Evolutionary conservation across 2,797 vertebrate genomes (phyloP), one percentile per base, ranked within the genome.

Genomic region (Enteromius trimaculatus): DNA sequence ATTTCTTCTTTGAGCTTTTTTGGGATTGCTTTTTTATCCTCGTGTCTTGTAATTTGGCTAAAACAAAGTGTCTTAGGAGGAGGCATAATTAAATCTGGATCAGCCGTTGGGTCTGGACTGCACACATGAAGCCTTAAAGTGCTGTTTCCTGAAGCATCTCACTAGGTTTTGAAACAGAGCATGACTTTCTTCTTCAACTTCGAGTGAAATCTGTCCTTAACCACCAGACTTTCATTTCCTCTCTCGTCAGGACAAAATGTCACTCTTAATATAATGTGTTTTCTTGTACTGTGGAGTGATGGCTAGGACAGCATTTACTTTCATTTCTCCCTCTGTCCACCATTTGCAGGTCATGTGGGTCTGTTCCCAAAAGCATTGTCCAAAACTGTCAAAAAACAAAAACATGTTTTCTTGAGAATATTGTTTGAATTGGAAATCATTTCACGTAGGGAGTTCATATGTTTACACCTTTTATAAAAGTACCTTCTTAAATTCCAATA

Each of bases 151-250:
- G 13, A 23, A 21, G 37, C 66, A 7, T 69, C 31, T 47, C 55
- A 29, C 13, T 79, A 31, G 58, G 66, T 69, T 69, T 44, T 42
- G 66, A 69, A 69, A 69, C 66, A 23, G 21, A 69, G 66, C 37
- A 44, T 69, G 37, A 44, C 37, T 42, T 13, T 69, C 37, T 44
- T 26, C 42, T 71, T 49, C 44, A 19, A 34, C 34, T 16, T 42
- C 42, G 66, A 44, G 66, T 23, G n/a, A 69, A 69, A 69, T 23
- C n/a, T 69, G 66, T 44, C 39, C 68, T 69, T 69, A n/a, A 69
- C 42, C 64, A 66, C 9, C 19, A 66, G 64, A 66, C 31, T 66
- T 37, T 37, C 31, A 37, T 66, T 21, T 66, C 64, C 64, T 37
- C 64, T 37, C 14, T 66, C 0, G 31, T 37, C 64, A 37, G 64